Evolutionary conservation across 2,113 vertebrate genomes (phyloP), one percentile per base, ranked within the genome.

Genomic region (Phylloscopus trochiloides): DNA sequence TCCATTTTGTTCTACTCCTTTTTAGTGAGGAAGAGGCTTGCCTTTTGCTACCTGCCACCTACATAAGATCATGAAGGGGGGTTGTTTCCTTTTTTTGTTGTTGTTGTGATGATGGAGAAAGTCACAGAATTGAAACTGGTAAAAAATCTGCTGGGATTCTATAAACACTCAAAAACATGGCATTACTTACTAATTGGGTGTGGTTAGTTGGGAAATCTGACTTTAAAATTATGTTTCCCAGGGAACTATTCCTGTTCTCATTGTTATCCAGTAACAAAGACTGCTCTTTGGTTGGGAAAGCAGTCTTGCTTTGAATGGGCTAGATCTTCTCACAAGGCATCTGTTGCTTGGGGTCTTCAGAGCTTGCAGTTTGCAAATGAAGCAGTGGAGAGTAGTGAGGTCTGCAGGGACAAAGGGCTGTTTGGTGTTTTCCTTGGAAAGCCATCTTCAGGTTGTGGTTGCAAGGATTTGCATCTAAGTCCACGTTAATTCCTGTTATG

Each of bases 131-230:
- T 73, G 21, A 63, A 88, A 74, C 12, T 38, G 22, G 31, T 78
- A 22, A 74, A 94, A 91, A 83, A 83, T 72, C 74, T 94, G 7
- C 61, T 88, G 70, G 36, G 51, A 73, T 87, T 78, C 70, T 65
- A 86, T 54, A 92, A 94, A 66, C 48, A 24, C 63, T 67, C 22
- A 50, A 79, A 92, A 94, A 58, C n/a, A 82, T 65, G 47, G 63
- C 32, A 36, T 82, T 79, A 76, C 75, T 93, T 96, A 92, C n/a
- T 95, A 94, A 92, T 78, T 86, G 95, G 96, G 96, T 96, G 96
- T 89, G 94, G 96, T 94, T 94, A 75, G 68, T 93, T 96, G 86
- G 86, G 92, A 97, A 96, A 97, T 95, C 88, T 94, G 93, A 93
- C 91, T 95, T 91, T 78, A 86, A 93, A 95, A 90, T 90, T 45